Base-by-base conservation (phyloP, 2,113 vertebrate species). In the Anas platyrhynchos region DNA sequence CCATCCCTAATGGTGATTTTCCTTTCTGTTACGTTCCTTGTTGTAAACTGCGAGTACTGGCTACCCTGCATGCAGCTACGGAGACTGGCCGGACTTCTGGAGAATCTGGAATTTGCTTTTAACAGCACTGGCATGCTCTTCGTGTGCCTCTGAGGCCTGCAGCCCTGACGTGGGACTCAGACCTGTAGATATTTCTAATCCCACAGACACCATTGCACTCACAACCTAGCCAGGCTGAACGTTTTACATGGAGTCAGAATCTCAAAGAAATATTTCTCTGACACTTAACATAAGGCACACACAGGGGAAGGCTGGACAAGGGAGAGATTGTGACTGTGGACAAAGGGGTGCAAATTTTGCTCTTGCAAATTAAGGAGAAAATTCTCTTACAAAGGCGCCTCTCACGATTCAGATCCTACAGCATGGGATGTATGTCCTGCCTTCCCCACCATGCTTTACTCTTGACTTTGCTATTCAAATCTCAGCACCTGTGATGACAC, bases 261-360 rank as follows among this genome's bases (percentile, higher is more conserved):
- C 82, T 79, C 69, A 87, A 66, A 94, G 43, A 82, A 86, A 65
- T 86, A 58, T 32, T 92, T 92, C 78, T 58, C 54, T 94, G 87
- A 76, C 84, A 79, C 14, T 7, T 71, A 83, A 92, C 66, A 38
- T 26, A 83, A 81, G 77, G 81, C 81, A 91, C 6, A 2, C 0
- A 5, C 71, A 75, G 38, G 83, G 83, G 61, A 81, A 3, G 26
- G 84, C 11, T 9, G 81, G 71, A 18, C 54, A 32, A 18, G 43
- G 80, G 21, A 21, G 32, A 77, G 46, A 23, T 13, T 20, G 62
- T 29, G 56, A 11, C 20, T 26, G 52, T 41, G 61, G 27, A 71
- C 65, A 69, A 38, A 65, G 26, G 43, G 15, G 29, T 82, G 69
- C 68, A 69, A 56, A 79, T 73, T 84, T 56, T 93, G 9, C 80